Conservation (phyloP, 2,888 invertebrate species). For the Alcis repandata region DNA sequence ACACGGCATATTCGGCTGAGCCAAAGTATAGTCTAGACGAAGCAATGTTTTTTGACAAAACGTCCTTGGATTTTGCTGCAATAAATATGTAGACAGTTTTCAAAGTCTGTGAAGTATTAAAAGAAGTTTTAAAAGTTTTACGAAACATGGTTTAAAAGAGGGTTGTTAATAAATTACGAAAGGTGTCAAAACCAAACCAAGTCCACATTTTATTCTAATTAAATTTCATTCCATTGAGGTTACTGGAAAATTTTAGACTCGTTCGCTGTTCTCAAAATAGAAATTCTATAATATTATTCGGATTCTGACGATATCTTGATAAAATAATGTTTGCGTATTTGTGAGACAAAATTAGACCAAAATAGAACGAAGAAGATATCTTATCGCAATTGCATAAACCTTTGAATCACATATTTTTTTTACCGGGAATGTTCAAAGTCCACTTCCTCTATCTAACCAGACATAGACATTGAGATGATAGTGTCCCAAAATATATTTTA, state of each 20-base stretch:
- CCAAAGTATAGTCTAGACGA: background rate
- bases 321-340: constrained; percentile 1
- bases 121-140: too few species aligned
- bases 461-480: constrained; percentile 40
- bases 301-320: background rate
- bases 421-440: constrained; percentile 26
- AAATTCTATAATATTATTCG: background rate
- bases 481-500: constrained; percentile 48
- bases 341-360: constrained; percentile 6
- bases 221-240: background rate
- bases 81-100: background rate
- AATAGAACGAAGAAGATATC: constrained; percentile 13
- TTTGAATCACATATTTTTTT: constrained; percentile 19
- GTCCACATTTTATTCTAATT: background rate
- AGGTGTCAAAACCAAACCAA: background rate
- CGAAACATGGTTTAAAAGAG: too few species aligned
- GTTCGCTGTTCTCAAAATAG: background rate
- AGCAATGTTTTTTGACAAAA: background rate
- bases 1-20: too few species aligned
- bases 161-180: background rate
- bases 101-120: background rate
- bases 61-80: background rate
- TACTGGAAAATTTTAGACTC: background rate
- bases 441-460: constrained; percentile 6
- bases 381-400: constrained; percentile 17